phyloP scores from a whole-genome alignment of 2,888 invertebrate genomes.

The Serrognathus titanus region DNA sequence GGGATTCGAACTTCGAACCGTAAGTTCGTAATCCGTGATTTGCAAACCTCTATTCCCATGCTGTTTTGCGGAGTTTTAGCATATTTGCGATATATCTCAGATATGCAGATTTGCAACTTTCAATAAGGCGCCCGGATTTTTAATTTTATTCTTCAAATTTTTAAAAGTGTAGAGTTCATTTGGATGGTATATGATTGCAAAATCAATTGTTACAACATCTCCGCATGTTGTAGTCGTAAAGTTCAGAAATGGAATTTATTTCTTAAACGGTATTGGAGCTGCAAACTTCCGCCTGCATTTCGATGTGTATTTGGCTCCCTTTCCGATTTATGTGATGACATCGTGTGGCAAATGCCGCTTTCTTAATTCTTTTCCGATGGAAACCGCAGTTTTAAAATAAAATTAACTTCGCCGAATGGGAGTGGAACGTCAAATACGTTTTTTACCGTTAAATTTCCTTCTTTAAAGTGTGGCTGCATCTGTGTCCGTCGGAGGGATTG shows the following conservation, averaged over 20 bases:
- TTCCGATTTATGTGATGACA: constrained; percentile 23
- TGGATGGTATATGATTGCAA: too few species aligned
- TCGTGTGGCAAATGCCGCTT: constrained; percentile 21
- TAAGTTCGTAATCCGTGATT: constrained; percentile 48
- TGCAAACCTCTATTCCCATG: constrained; percentile 35
- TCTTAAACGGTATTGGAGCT: too few species aligned
- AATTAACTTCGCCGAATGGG: constrained; percentile 29
- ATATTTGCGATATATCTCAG: constrained; percentile 8
- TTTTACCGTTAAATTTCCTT: constrained; percentile 29
- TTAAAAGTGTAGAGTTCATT: too few species aligned
- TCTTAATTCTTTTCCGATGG: constrained; percentile 35
- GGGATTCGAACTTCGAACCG: constrained; percentile 44
- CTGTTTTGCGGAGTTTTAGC: constrained; percentile 11
- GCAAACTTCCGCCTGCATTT: background rate
- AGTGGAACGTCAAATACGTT: constrained; percentile 28
- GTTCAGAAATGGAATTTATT: too few species aligned
- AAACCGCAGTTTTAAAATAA: constrained; percentile 31
- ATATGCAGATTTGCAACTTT: too few species aligned
- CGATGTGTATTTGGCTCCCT: constrained; percentile 16
- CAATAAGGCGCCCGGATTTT: too few species aligned
- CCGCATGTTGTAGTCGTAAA: too few species aligned
- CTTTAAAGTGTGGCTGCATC: constrained; percentile 21
- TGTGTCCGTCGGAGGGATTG: background rate
- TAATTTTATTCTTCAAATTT: too few species aligned
- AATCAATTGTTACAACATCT: too few species aligned